Percentiles rank a stretch among this genome's conserved stretches.
Evolutionary conservation across 2,888 invertebrate genomes (phyloP).

Genomic region (Agonopterix alstromeriana): DNA sequence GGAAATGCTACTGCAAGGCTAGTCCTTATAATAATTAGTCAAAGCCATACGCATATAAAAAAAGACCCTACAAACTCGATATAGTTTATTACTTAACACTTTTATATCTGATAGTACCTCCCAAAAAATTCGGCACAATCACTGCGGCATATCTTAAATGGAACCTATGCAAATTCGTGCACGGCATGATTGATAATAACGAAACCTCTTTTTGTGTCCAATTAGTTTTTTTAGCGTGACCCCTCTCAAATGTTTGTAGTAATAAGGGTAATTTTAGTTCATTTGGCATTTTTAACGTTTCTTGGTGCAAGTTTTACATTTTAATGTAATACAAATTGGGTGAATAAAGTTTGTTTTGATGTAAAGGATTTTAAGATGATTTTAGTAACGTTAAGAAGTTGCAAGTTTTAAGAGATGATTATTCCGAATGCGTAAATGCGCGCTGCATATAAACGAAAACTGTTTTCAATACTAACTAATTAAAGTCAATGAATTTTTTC

Average conservation of each 20-base stretch:
- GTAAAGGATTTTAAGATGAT: too few relatives aligned
- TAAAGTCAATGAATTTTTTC: too few relatives aligned
- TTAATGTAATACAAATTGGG: not conserved
- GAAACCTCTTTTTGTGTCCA: constrained; percentile 6
- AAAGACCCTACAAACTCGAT: too few relatives aligned
- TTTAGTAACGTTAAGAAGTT: too few relatives aligned
- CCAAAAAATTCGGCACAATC: constrained; percentile 29
- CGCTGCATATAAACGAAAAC: too few relatives aligned
- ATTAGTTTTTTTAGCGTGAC: constrained; percentile 11
- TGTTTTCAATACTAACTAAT: too few relatives aligned
- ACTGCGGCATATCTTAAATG: constrained; percentile 34
- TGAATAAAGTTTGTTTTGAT: too few relatives aligned
- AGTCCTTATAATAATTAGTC: too few relatives aligned
- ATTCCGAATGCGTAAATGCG: too few relatives aligned
- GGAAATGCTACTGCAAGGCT: too few relatives aligned
- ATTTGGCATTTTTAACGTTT: not conserved
- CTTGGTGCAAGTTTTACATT: not conserved
- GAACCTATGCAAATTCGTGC: constrained; percentile 40
- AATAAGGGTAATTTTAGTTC: not conserved
- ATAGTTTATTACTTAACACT: constrained; percentile 3
- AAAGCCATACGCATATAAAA: too few relatives aligned
- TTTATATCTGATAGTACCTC: constrained; percentile 17
- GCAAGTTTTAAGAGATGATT: too few relatives aligned
- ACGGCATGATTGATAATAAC: constrained; percentile 7
- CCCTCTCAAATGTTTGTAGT: not conserved